Evolutionary conservation across 2,888 invertebrate species (phyloP), one percentile per base, ranked within the genome.

Genomic region (Rhagonycha fulva): DNA sequence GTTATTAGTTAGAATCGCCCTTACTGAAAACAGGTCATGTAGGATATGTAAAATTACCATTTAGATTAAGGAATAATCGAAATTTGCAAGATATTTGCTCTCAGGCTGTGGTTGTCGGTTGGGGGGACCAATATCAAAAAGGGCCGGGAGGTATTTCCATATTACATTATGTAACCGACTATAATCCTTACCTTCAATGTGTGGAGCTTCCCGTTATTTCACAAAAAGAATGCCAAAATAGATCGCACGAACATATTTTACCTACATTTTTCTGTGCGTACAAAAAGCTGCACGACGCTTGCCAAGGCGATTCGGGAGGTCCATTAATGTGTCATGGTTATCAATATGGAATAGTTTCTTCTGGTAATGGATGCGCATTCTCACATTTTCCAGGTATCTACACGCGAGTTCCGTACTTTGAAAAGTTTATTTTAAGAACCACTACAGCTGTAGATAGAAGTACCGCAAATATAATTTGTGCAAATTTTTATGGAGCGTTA

Each of bases 251-350:
- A 2, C 12, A n/a, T 2, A n/a, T 47, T n/a, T 47, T 7, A 2
- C 47, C 47, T 0, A 7, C 7, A 7, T n/a, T n/a, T 0, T n/a
- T 47, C n/a, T 47, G 47, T 7, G n/a, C 47, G 2, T 47, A 7
- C n/a, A n/a, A 47, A n/a, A 7, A 5, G 5, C n/a, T n/a, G 7
- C 7, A 0, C n/a, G 47, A 47, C n/a, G n/a, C 47, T 47, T 47
- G 47, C 32, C 67, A 75, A 62, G 75, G 71, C n/a, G 75, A 75
- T 26, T 71, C 67, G 11, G 75, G 75, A 60, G 75, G 75, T 11
- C 75, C 75, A 11, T 26, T 75, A 14, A 10, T 75, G 11, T 75
- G 75, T 23, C n/a, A 71, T 14, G 71, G 32, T n/a, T 14, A 11
- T 2, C 75, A 69, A n/a, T 72, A 72, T 14, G 75, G 75, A 30